Percentiles rank a stretch among this genome's conserved stretches.
phyloP scores from a whole-genome alignment of 2,113 vertebrate genomes.

The Cyanistes caeruleus region DNA sequence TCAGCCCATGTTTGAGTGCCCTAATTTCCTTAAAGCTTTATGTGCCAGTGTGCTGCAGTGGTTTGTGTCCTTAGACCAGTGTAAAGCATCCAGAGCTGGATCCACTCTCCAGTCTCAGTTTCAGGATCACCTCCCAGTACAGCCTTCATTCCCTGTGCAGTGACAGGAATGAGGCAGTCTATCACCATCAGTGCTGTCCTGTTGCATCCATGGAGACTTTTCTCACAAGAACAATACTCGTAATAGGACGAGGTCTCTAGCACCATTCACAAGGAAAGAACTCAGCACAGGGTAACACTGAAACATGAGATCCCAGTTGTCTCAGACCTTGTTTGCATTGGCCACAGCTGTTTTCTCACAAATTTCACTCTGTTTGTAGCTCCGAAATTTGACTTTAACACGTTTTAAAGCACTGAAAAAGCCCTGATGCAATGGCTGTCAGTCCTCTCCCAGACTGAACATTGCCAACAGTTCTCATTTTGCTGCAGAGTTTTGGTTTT shows the following conservation, averaged over 20 bases:
- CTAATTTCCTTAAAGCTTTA: background rate
- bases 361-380: background rate
- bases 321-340: constrained; percentile 8
- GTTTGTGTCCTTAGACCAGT: background rate
- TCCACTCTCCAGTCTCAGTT: background rate
- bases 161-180: background rate
- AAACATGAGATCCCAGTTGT: constrained; percentile 5
- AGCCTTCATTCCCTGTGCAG: background rate
- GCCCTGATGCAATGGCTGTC: background rate
- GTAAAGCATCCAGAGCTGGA: background rate
- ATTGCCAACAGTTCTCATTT: background rate
- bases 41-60: background rate
- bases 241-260: background rate
- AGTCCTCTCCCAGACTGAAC: background rate
- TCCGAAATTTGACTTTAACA: background rate
- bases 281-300: background rate
- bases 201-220: background rate
- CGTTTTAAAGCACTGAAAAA: background rate
- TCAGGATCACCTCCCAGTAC: background rate
- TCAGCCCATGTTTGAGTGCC: background rate
- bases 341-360: background rate
- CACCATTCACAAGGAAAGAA: background rate
- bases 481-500: background rate
- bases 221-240: background rate
- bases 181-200: background rate